Conservation (phyloP, 1,140 invertebrate species). For the Chironomus striatipennis region DNA sequence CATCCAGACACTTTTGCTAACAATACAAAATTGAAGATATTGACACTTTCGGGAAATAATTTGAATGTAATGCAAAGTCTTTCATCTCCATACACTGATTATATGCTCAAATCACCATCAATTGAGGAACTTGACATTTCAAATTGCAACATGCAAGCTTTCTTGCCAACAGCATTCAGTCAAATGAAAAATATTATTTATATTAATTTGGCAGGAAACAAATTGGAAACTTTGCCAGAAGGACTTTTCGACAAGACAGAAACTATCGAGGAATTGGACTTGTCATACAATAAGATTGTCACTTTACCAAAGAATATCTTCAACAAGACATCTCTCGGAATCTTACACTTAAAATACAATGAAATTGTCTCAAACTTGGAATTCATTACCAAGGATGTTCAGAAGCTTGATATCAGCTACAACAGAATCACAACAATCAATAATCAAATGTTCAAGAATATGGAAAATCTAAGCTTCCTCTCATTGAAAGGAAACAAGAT, state of each 20-base stretch:
- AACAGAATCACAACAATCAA: slow-evolving; percentile 52
- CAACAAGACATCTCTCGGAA: slow-evolving; percentile 49
- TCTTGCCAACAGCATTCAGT: slow-evolving; percentile 50
- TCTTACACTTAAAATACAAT: slow-evolving; percentile 51
- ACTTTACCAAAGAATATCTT: slow-evolving; percentile 51
- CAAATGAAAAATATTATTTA: slow-evolving; percentile 52
- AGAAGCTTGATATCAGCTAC: slow-evolving; percentile 52
- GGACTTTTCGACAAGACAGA: slow-evolving; percentile 48
- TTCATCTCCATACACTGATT: slow-evolving; percentile 28
- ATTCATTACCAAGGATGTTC: slow-evolving; percentile 45
- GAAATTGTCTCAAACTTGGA: slow-evolving; percentile 45
- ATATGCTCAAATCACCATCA: slow-evolving; percentile 44
- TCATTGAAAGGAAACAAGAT: slow-evolving; percentile 54
- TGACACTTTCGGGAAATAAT: slow-evolving; percentile 59
- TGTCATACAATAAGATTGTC: slow-evolving; percentile 53
- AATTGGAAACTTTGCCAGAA: slow-evolving; percentile 49
- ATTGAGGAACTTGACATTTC: slow-evolving; percentile 59
- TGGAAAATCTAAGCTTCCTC: slow-evolving; percentile 52
- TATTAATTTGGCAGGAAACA: slow-evolving; percentile 55
- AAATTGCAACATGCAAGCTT: slow-evolving; percentile 50
- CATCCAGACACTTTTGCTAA: slow-evolving; percentile 56
- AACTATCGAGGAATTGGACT: slow-evolving; percentile 54
- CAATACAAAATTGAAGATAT: slow-evolving; percentile 51
- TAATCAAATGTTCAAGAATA: slow-evolving; percentile 53
- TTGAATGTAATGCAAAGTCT: slow-evolving; percentile 39